These are phyloP conservation scores for Asarcornis scutulata DNA, from an alignment of 2,113 vertebrate genomes.

Conservation along the genomic window DNA sequence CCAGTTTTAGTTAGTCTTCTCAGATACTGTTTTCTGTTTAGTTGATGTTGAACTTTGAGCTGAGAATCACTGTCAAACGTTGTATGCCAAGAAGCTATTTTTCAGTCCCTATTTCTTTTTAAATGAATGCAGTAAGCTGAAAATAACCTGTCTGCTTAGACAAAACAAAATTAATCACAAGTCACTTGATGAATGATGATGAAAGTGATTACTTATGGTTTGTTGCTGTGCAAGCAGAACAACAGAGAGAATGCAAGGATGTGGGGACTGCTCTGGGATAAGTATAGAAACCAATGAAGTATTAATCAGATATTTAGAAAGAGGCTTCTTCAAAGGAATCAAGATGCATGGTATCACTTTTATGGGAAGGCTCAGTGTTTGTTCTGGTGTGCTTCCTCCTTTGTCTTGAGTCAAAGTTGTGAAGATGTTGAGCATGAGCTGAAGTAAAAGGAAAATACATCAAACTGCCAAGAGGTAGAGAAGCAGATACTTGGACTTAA, in stretches of 20 bases:
- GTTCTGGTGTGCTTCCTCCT: not conserved
- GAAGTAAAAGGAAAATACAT: not conserved
- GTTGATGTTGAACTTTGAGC: not conserved
- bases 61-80: not conserved
- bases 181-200: slow-evolving; percentile 25
- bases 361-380: not conserved
- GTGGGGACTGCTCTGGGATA: not conserved
- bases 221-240: slow-evolving; percentile 15
- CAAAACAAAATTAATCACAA: slow-evolving; percentile 40
- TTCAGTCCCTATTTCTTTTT: not conserved
- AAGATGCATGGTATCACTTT: not conserved
- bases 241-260: not conserved
- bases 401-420: not conserved
- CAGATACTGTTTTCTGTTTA: not conserved
- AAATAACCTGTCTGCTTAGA: slow-evolving; percentile 46
- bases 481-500: not conserved
- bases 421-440: not conserved
- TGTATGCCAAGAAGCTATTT: slow-evolving; percentile 5
- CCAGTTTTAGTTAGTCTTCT: not conserved
- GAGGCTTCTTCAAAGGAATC: slow-evolving; percentile 4
- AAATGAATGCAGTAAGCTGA: slow-evolving; percentile 33
- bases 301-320: not conserved
- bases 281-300: not conserved
- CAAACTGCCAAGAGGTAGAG: not conserved
- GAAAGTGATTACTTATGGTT: slow-evolving; percentile 15